phyloP scores from a whole-genome alignment of 2,113 vertebrate genomes.

The Archilochus colubris region DNA sequence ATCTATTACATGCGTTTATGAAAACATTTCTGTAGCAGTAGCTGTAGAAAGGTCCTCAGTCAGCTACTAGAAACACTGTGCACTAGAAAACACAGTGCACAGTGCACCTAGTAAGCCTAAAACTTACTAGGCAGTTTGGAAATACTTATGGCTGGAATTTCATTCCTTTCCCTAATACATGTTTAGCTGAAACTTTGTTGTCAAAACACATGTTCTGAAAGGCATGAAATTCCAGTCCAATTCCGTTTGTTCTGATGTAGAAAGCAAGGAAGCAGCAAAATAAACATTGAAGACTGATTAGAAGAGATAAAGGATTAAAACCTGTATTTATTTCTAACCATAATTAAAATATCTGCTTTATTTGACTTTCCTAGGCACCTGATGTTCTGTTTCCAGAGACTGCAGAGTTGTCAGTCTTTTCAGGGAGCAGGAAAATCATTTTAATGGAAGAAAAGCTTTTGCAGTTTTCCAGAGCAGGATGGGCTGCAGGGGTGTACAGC shows the following conservation, averaged over 20 bases:
- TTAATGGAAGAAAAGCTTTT: not conserved
- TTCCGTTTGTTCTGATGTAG: not conserved
- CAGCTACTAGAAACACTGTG: not conserved
- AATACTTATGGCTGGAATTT: not conserved
- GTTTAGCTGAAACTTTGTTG: not conserved
- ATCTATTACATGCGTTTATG: slow-evolving; percentile 10
- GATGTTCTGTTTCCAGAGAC: not conserved
- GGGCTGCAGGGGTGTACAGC: slow-evolving; percentile 20
- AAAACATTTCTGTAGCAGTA: not conserved
- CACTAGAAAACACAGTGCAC: too few relatives aligned
- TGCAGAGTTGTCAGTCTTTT: not conserved
- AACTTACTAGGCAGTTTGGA: not conserved
- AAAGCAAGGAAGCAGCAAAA: slow-evolving; percentile 15
- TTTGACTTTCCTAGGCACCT: not conserved
- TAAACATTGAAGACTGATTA: not conserved
- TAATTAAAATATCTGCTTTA: not conserved
- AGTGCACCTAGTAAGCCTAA: too few relatives aligned
- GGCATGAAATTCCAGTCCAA: not conserved
- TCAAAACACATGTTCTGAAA: not conserved
- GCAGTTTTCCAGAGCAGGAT: not conserved
- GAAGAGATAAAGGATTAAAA: not conserved
- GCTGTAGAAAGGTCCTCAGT: not conserved
- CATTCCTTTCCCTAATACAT: not conserved
- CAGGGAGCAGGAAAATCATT: not conserved
- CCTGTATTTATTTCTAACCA: not conserved